phyloP scores from a whole-genome alignment of 2,113 vertebrate genomes.

The Prionailurus viverrinus region DNA sequence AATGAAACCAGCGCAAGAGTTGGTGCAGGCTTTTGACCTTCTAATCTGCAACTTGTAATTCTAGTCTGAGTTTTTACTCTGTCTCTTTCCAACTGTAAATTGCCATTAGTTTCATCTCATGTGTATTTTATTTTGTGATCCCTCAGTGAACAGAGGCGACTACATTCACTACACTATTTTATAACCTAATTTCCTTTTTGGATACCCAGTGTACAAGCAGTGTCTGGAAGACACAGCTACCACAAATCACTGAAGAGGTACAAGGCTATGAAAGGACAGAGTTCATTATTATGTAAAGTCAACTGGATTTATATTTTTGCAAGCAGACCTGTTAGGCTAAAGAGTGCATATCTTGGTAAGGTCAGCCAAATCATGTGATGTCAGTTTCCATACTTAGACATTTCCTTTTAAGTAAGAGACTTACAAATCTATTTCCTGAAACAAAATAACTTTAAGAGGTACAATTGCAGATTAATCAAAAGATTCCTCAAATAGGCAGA shows the following conservation, averaged over 20 bases:
- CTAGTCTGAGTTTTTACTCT: neutral
- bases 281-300: slow-evolving; percentile 49
- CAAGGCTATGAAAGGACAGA: neutral
- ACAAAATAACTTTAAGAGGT: slow-evolving; percentile 5
- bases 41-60: neutral
- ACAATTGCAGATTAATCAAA: neutral
- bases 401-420: slow-evolving; percentile 30
- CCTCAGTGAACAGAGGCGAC: neutral
- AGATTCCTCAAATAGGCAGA: neutral
- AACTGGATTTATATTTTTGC: neutral
- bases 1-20: neutral
- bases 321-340: neutral
- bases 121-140: neutral
- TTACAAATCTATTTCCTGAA: slow-evolving; percentile 8
- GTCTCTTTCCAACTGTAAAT: neutral
- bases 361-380: neutral
- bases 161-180: neutral
- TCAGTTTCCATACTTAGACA: neutral
- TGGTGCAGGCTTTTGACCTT: neutral
- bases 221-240: slow-evolving; percentile 11
- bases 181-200: slow-evolving; percentile 67
- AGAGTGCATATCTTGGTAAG: neutral
- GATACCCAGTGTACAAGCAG: neutral
- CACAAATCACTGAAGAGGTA: slow-evolving; percentile 38
- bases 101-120: neutral